Base-by-base conservation (phyloP, 2,797 vertebrate species). In the Chaunax sp. region DNA sequence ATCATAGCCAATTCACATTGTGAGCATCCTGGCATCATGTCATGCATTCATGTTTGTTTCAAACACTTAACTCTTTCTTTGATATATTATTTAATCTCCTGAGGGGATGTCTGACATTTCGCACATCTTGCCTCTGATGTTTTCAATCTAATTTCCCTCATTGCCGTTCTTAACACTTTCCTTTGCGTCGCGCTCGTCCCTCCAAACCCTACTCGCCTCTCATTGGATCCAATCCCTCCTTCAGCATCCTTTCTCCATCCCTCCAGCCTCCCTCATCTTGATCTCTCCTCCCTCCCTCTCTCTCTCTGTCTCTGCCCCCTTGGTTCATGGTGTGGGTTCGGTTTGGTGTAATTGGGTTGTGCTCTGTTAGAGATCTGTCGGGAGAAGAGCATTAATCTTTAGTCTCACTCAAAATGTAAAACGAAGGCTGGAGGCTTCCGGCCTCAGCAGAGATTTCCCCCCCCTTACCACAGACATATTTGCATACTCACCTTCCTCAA, bases 371-470 rank as follows among this genome's bases (percentile, higher is more conserved):
- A 71, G 81, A 89, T 84, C 80, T 77, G 77, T 81, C 80, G 74
- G 81, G 80, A 84, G 81, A 88, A 30, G 58, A 69, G 87, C 90
- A 92, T 94, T 93, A 93, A 93, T 94, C 92, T 93, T 92, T 88
- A 87, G 87, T 89, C 87, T 89, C 71, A 68, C 90, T 92, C 74
- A 65, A 88, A 92, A 92, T 89, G 90, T 87, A 89, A 89, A 91
- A 85, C 49, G 71, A 91, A 86, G 46, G 76, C 91, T 84, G 47
- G 64, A 87, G 89, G 90, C 87, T 73, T 59, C 67, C 45, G 50
- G 79, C 72, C 69, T 64, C 69, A 72, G 72, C 64, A 18, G 64
- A 83, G 80, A 84, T 82, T 73, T 81, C 55, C 80, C 67, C 79
- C 69, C 51, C 59, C 57, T 23, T n/a, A 46, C 59, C 72, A 57